Evolutionary conservation across 2,888 invertebrate species (phyloP).

Genomic region (Limnephilus marmoratus): DNA sequence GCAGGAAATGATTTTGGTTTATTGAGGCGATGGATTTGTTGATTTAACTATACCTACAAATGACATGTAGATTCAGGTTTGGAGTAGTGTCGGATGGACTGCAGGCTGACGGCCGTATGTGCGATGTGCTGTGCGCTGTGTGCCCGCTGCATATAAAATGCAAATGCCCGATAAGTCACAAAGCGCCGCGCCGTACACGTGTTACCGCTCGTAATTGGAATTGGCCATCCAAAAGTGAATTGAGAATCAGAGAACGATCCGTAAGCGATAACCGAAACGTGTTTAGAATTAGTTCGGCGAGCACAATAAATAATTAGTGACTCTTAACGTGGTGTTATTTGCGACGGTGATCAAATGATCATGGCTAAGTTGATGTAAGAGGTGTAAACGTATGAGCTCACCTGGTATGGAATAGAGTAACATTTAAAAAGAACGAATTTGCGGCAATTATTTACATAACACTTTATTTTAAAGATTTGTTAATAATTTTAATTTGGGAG

Average conservation of each 20-base stretch:
- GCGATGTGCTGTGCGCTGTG: not conserved
- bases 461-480: too few relatives aligned
- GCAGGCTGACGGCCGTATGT: not conserved
- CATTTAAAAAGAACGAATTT: not conserved
- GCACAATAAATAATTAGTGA: constrained; percentile 3
- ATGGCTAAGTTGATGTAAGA: not conserved
- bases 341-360: not conserved
- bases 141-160: constrained; percentile 42
- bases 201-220: constrained; percentile 46
- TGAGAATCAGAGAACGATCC: constrained; percentile 42
- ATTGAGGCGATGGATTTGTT: not conserved
- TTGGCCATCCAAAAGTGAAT: constrained; percentile 53
- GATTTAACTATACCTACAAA: not conserved
- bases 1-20: not conserved
- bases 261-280: constrained; percentile 21
- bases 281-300: constrained; percentile 30
- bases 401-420: not conserved
- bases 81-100: not conserved
- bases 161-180: constrained; percentile 56
- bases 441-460: not conserved
- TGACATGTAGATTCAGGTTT: not conserved
- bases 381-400: not conserved
- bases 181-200: constrained; percentile 34
- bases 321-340: constrained; percentile 3
- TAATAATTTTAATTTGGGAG: too few relatives aligned